Conservation (phyloP, 2,797 vertebrate genomes). For the Cossypha niveicapilla region DNA sequence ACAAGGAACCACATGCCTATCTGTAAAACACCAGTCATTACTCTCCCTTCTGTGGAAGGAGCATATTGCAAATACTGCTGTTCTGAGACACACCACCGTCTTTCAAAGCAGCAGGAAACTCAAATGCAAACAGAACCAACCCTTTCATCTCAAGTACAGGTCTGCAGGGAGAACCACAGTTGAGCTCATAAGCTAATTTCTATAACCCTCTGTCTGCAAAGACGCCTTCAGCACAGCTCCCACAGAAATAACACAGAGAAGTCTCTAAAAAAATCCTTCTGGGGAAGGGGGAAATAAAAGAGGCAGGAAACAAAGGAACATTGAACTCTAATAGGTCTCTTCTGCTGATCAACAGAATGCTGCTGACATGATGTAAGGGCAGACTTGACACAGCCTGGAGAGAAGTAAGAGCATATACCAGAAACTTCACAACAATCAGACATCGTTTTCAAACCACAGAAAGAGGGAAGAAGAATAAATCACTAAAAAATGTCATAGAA, state of each 20-base stretch:
- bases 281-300: neutral
- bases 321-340: neutral
- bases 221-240: neutral
- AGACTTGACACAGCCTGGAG: neutral
- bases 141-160: neutral
- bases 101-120: neutral
- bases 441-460: slow-evolving; percentile 7
- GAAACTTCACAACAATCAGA: neutral
- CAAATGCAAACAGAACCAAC: neutral
- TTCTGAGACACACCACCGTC: neutral
- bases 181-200: neutral
- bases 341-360: neutral
- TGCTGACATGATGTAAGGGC: neutral
- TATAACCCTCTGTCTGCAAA: neutral
- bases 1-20: neutral
- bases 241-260: neutral
- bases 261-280: neutral
- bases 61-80: neutral
- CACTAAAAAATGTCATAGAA: neutral
- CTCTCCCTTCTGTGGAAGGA: neutral
- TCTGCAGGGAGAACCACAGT: neutral
- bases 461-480: slow-evolving; percentile 30
- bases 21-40: neutral
- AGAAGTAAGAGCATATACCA: neutral
- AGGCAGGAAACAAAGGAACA: slow-evolving; percentile 6